Evolutionary conservation across 2,113 vertebrate genomes (phyloP).

Genomic region (Vombatus ursinus): DNA sequence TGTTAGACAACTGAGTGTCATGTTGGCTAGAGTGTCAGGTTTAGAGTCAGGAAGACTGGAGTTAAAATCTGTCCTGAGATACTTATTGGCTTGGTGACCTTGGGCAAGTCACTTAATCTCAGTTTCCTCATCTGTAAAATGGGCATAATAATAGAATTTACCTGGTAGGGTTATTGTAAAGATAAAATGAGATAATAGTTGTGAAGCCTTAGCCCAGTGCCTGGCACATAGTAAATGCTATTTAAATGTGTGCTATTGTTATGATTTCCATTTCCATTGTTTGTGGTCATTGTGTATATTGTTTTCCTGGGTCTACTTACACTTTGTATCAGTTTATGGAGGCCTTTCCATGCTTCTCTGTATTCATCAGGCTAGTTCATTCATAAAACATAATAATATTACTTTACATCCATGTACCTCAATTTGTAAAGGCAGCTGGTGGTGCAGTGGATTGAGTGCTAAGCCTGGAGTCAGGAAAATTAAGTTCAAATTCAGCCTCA

Average conservation of each 20-base stretch:
- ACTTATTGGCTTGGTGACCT: neutral
- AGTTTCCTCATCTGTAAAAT: conserved; percentile 40
- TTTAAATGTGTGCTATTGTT: neutral
- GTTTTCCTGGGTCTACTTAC: neutral
- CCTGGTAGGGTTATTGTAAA: neutral
- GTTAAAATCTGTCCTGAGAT: neutral
- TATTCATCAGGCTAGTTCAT: neutral
- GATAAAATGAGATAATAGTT: neutral
- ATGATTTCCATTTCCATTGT: neutral
- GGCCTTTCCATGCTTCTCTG: neutral
- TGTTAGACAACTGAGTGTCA: neutral
- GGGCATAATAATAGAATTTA: conserved; percentile 7
- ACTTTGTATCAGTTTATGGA: neutral
- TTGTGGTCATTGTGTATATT: neutral
- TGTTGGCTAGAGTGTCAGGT: neutral
- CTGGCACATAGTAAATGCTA: neutral
- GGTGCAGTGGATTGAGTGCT: neutral
- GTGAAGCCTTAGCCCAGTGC: conserved; percentile 23
- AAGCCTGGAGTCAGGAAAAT: neutral
- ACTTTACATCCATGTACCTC: neutral
- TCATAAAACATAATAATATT: neutral
- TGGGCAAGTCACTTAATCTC: conserved; percentile 2
- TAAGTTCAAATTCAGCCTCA: neutral
- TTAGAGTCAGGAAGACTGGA: neutral
- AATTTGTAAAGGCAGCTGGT: neutral